Percentiles rank a stretch among this genome's conserved stretches.
These are phyloP conservation scores for Leptatherina wallacei DNA, from an alignment of 2,797 vertebrate genomes.

Conservation along the genomic window DNA sequence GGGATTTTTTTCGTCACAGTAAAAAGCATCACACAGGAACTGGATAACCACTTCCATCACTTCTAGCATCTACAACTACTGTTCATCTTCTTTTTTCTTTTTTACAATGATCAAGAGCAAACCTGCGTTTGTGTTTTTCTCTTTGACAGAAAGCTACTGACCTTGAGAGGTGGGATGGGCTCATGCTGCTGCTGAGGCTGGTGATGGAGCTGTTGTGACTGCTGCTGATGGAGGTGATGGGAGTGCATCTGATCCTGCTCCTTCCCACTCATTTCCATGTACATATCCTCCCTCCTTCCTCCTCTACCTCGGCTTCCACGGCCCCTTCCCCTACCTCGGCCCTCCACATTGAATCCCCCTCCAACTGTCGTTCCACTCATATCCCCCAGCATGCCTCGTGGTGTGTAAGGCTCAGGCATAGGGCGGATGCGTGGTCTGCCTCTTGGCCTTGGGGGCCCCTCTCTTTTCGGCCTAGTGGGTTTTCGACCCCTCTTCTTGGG, in stretches of 20 bases:
- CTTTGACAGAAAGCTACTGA: constrained; percentile 64
- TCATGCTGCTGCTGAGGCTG: constrained; percentile 81
- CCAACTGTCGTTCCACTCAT: constrained; percentile 74
- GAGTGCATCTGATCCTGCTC: constrained; percentile 82
- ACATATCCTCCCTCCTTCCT: constrained; percentile 87
- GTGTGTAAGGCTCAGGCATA: constrained; percentile 83
- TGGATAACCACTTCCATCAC: not conserved
- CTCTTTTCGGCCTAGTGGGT: constrained; percentile 91
- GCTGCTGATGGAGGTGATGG: constrained; percentile 78
- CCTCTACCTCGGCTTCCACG: constrained; percentile 86
- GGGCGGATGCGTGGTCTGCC: constrained; percentile 92
- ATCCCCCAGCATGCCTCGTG: constrained; percentile 85
- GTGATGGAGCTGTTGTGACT: constrained; percentile 77
- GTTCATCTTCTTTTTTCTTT: not conserved
- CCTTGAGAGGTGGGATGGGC: constrained; percentile 92
- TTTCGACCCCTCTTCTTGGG: constrained; percentile 92
- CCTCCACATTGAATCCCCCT: constrained; percentile 75
- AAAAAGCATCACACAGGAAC: constrained; percentile 4
- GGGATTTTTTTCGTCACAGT: not conserved
- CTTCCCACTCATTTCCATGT: constrained; percentile 83
- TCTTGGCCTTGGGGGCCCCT: constrained; percentile 90
- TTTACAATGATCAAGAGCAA: not conserved
- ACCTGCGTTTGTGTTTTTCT: not conserved
- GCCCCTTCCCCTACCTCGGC: constrained; percentile 87
- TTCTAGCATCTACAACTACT: not conserved